Percentiles rank a stretch among this genome's conserved stretches.
Conservation (phyloP, 2,113 vertebrate genomes). For the Pseudorasbora parva region DNA sequence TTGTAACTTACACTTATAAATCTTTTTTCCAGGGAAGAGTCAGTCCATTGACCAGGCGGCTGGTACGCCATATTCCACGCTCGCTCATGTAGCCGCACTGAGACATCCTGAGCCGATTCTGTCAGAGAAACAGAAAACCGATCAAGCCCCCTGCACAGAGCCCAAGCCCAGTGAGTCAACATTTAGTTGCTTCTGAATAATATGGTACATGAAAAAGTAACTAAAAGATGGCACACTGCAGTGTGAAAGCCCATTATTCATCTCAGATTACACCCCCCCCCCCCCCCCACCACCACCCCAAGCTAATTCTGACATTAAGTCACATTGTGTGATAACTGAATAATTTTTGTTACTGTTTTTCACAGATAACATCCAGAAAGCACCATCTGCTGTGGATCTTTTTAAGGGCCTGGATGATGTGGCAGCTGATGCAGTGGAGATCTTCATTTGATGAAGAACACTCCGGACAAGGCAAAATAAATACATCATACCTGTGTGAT, state of each 20-base stretch:
- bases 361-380: slow-evolving; percentile 63
- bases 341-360: slow-evolving; percentile 3
- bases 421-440: slow-evolving; percentile 75
- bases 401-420: slow-evolving; percentile 73
- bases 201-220: not conserved
- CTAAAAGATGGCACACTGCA: not conserved
- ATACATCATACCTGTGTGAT: too few relatives aligned
- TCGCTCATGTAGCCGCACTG: not conserved
- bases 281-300: too few relatives aligned
- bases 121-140: slow-evolving; percentile 37
- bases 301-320: too few relatives aligned
- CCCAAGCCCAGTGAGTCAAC: slow-evolving; percentile 63
- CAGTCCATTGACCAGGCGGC: slow-evolving; percentile 72
- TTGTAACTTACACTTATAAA: slow-evolving; percentile 46
- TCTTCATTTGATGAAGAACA: slow-evolving; percentile 72
- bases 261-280: too few relatives aligned
- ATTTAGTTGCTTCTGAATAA: not conserved
- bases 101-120: not conserved
- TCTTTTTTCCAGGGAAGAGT: slow-evolving; percentile 71
- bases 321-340: not conserved
- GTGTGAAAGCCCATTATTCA: too few relatives aligned
- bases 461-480: not conserved
- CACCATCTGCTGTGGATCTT: slow-evolving; percentile 63
- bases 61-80: not conserved
- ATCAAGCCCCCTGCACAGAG: slow-evolving; percentile 33